A percentile compares a stretch with the other conserved stretches of the same genome.
Conservation (phyloP, 1,140 invertebrate genomes). For the Zaprionus vittiger region DNA sequence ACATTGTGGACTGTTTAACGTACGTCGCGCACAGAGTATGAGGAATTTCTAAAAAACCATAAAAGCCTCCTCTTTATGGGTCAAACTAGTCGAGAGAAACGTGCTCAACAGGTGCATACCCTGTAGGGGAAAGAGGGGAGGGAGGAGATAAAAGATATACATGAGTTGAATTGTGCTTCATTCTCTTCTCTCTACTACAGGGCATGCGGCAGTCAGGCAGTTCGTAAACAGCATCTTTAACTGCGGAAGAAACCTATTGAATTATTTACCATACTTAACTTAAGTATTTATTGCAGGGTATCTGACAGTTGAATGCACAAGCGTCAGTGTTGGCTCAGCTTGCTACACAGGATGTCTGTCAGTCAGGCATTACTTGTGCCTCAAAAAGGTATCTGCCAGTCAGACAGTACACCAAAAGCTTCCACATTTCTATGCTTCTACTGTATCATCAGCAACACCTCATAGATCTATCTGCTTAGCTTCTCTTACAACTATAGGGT, state of each 20-base stretch:
- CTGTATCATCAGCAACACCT: too few relatives aligned
- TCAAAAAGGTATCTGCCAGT: too few relatives aligned
- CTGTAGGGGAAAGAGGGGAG: neutral
- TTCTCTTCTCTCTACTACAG: neutral
- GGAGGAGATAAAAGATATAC: too few relatives aligned
- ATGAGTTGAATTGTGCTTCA: neutral
- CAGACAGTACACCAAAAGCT: neutral
- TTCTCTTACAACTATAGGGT: neutral
- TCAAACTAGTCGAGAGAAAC: neutral
- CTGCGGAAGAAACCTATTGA: neutral
- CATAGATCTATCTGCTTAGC: neutral
- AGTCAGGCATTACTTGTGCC: too few relatives aligned
- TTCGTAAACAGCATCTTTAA: neutral
- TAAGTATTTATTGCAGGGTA: too few relatives aligned
- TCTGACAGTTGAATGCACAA: too few relatives aligned
- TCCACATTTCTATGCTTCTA: neutral
- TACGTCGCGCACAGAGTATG: constrained; percentile 38
- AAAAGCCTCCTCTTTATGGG: neutral
- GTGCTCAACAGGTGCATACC: neutral
- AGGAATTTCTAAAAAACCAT: constrained; percentile 62
- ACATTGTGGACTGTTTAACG: constrained; percentile 71
- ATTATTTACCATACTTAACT: too few relatives aligned
- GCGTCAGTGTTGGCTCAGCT: too few relatives aligned
- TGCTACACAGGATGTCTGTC: too few relatives aligned
- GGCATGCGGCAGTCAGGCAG: neutral